These are phyloP conservation scores for Eucriotettix oculatus DNA, from an alignment of 2,888 invertebrate genomes.

Conservation along the genomic window DNA sequence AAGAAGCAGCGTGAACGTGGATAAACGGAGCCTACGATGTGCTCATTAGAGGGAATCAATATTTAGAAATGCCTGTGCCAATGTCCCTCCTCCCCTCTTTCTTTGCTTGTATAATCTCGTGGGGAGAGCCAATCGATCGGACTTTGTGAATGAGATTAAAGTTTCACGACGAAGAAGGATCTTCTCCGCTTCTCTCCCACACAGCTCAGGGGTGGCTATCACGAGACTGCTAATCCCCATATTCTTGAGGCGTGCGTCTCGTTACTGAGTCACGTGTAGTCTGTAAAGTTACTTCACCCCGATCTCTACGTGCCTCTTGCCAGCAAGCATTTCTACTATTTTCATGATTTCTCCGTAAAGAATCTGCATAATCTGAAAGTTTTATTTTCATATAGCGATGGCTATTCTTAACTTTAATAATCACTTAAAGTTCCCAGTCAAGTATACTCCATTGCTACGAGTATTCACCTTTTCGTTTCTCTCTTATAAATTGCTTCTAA, in stretches of 20 bases:
- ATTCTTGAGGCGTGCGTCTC: not conserved
- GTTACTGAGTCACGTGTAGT: not conserved
- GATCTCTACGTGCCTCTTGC: no score
- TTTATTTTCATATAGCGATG: no score
- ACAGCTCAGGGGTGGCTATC: not conserved
- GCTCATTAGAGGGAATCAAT: slow-evolving; percentile 12
- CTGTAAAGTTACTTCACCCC: no score
- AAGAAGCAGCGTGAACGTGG: no score
- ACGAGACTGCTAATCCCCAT: not conserved
- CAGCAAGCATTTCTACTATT: no score
- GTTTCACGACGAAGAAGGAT: not conserved
- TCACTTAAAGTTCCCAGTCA: no score
- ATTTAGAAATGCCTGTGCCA: slow-evolving; percentile 12
- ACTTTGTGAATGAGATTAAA: slow-evolving; percentile 4
- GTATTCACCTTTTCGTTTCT: no score
- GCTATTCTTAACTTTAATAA: no score
- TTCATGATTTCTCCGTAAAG: no score
- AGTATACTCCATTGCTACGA: no score
- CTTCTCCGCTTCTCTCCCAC: not conserved
- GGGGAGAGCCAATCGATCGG: slow-evolving; percentile 2
- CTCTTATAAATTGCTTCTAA: no score
- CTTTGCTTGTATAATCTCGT: slow-evolving; percentile 4
- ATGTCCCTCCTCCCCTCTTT: slow-evolving; percentile 6
- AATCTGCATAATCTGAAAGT: no score
- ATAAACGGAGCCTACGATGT: not conserved